Evolutionary conservation across 2,888 invertebrate genomes (phyloP), one percentile per base, ranked within the genome.

Genomic region (Agriotes lineatus): DNA sequence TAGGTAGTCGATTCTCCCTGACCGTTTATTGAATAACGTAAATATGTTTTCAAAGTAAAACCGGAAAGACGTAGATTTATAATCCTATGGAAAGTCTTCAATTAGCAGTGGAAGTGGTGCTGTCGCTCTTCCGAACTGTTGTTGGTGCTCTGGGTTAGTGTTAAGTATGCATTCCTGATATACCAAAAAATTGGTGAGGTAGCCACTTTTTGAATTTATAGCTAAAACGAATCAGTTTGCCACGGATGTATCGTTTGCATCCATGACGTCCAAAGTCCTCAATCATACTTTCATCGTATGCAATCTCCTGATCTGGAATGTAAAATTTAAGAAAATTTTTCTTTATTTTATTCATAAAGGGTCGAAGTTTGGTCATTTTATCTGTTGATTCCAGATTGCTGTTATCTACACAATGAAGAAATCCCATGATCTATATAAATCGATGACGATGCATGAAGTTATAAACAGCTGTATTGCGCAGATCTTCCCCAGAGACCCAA

Each of bases 131-230:
- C 44, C 57, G 59, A 35, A 57, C 14, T 2, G 19, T 57, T 33
- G 45, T 35, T 48, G 33, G 18, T 59, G 50, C 50, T 16, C 56
- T 37, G 33, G 9, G 22, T 39, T 39, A 2, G 12, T 2, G 14
- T 39, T 39, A 1, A 14, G 39, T 3, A 2, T 39, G n/a, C 10
- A 12, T 14, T 77, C 74, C 70, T 80, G 77, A 64, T 78, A 79
- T 48, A 80, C 14, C 52, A 80, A 76, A 73, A 78, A 79, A 70
- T 79, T 76, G n/a, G 79, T 70, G 10, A 81, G 65, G 69, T 80
- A 79, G 10, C 77, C 79, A 48, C 61, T 33, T 16, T 48, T 61
- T 19, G 74, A 70, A 70, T 71, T 72, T 77, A 50, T 70, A 76
- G 25, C 76, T 76, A 69, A 78, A 76, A 12, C 76, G 52, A 20